A percentile compares a stretch with the other conserved stretches of the same genome.
phyloP scores from a whole-genome alignment of 2,797 vertebrate genomes.

The Basileuterus tristriatus region DNA sequence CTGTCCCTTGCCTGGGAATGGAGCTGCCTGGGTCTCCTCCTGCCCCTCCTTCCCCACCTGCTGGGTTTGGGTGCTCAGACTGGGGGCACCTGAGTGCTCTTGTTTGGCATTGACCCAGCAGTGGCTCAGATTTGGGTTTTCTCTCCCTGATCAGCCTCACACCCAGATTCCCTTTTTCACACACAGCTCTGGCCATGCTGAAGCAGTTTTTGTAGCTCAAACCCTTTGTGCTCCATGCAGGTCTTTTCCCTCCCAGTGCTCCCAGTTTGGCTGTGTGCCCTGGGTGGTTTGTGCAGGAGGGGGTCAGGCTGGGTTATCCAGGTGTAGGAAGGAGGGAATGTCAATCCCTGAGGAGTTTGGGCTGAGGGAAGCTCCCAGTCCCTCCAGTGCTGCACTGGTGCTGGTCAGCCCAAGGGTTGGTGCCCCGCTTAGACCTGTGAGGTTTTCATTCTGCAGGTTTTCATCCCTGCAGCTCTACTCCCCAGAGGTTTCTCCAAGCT shows the following conservation, averaged over 20 bases:
- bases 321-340: not conserved
- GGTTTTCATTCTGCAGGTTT: not conserved
- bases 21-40: not conserved
- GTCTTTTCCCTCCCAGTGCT: not conserved
- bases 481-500: not conserved
- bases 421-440: not conserved
- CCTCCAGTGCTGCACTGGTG: not conserved
- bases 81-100: not conserved
- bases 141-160: not conserved
- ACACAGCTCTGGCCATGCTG: not conserved
- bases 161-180: not conserved
- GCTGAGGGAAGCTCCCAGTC: not conserved
- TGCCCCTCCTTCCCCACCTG: not conserved
- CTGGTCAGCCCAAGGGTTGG: not conserved
- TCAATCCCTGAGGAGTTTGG: not conserved
- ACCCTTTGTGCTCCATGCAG: accelerated
- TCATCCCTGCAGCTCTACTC: not conserved
- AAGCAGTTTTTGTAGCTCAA: not conserved
- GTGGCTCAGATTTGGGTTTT: not conserved
- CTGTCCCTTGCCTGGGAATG: not conserved
- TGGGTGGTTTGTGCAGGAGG: not conserved
- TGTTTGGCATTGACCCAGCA: not conserved
- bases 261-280: not conserved
- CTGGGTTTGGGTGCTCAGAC: not conserved
- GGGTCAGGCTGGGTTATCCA: not conserved